Base-by-base conservation (phyloP, 1,140 invertebrate species). In the Philotrypesis tridentata region DNA sequence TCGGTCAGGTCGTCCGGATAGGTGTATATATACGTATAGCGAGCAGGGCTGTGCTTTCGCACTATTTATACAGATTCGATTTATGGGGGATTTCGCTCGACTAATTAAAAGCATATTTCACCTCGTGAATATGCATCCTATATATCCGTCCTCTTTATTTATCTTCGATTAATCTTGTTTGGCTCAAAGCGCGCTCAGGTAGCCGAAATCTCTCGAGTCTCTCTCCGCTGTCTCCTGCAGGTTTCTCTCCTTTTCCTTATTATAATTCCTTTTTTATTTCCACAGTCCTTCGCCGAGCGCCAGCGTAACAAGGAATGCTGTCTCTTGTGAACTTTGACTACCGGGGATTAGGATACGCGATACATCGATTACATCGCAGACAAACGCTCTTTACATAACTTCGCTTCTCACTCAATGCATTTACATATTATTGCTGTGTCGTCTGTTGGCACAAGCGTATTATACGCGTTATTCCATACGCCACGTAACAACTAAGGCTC, bases 81-180 rank as follows among this genome's bases (percentile, higher is more conserved):
- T 82, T 82, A 82, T 82, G 68, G 74, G 8, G 75, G 74, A 48
- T 63, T 55, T 68, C 67, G 63, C 74, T 78, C 82, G 82, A 83
- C 82, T 83, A 83, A 83, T 83, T 83, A 83, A 80, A 83, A 83
- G 77, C 77, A 83, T 83, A 83, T 76, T 80, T 83, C 80, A 83
- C 55, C 82, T 77, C 43, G 29, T 73, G 75, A 72, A 73, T 78
- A 70, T 63, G 80, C 80, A 63, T 76, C 71, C 65, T 77, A 74
- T n/a, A n/a, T n/a, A n/a, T 74, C 31, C 61, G 60, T 79, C 43
- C 43, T 67, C 43, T 73, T 67, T 80, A 80, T 80, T 83, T 83
- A 83, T 83, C 82, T 79, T 55, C 77, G 78, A 83, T 83, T 71
- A 48, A 83, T 83, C 82, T 83, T 83, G 82, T 83, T 83, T 72